A percentile compares a stretch with the other conserved stretches of the same genome.
Conservation (phyloP, 2,888 invertebrate species). For the Rhagonycha fulva region DNA sequence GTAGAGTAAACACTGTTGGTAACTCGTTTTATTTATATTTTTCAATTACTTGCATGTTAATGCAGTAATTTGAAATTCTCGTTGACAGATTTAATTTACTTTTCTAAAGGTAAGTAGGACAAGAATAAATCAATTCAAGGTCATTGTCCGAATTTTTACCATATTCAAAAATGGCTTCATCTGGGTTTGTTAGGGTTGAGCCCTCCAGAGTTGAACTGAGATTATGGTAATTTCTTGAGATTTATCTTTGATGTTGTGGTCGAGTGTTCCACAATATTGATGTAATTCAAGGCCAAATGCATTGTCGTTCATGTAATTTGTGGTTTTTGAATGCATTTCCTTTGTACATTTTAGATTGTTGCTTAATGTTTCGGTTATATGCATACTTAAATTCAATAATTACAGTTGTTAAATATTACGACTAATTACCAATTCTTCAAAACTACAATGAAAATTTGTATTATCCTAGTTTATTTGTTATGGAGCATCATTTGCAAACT, state of each 20-base stretch:
- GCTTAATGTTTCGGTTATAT: background rate
- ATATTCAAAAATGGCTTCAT: background rate
- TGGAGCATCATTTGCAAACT: too few species aligned
- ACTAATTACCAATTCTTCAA: background rate
- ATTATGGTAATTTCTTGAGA: background rate
- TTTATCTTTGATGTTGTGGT: background rate
- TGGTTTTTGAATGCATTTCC: slow-evolving; percentile 9
- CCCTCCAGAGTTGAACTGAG: too few species aligned
- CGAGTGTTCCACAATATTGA: background rate
- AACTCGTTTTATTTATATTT: background rate
- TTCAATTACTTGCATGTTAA: background rate
- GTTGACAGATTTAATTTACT: background rate
- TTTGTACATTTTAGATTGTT: slow-evolving; percentile 2
- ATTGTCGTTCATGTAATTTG: slow-evolving; percentile 14
- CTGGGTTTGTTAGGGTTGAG: too few species aligned
- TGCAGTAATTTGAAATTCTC: background rate
- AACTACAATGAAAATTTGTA: background rate
- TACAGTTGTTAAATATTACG: background rate
- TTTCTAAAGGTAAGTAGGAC: background rate
- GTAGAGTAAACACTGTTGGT: background rate
- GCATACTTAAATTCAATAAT: background rate
- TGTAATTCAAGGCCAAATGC: slow-evolving; percentile 11
- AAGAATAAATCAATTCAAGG: background rate
- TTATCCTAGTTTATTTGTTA: too few species aligned
- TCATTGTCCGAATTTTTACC: background rate